Evolutionary conservation across 2,888 invertebrate genomes (phyloP).

Genomic region (Amblyteles armatorius): DNA sequence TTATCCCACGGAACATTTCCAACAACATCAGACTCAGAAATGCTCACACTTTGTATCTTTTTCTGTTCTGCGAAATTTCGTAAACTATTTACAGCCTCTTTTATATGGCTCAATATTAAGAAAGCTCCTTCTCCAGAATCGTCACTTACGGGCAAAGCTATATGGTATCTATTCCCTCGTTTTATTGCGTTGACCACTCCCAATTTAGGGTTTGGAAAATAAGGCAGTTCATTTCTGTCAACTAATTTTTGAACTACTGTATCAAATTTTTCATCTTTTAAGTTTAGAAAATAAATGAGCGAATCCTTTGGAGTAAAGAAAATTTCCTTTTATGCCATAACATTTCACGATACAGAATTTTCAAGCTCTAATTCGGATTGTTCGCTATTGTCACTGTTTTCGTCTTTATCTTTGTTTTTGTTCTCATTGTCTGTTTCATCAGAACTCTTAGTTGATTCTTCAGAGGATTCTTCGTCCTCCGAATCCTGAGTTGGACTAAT

Average conservation of each 20-base stretch:
- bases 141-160: slow-evolving; percentile 24
- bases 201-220: neutral
- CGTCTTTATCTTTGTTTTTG: neutral
- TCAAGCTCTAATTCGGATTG: neutral
- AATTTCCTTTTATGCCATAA: slow-evolving; percentile 21
- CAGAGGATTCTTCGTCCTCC: neutral
- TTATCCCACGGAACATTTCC: slow-evolving; percentile 38
- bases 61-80: slow-evolving; percentile 1
- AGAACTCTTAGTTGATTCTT: neutral
- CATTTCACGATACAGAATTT: neutral
- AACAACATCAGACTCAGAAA: slow-evolving; percentile 23
- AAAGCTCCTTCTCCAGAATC: slow-evolving; percentile 30
- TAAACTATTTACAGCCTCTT: slow-evolving; percentile 12
- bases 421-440: neutral
- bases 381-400: neutral
- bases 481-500: neutral
- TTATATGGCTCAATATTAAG: neutral
- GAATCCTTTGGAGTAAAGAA: neutral
- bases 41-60: slow-evolving; percentile 24
- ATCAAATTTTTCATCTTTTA: slow-evolving; percentile 32
- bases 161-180: slow-evolving; percentile 32
- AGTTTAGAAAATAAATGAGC: slow-evolving; percentile 9
- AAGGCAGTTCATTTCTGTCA: slow-evolving; percentile 21
- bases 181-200: slow-evolving; percentile 22
- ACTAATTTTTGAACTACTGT: slow-evolving; percentile 17